Base-by-base conservation (phyloP, 2,113 vertebrate genomes). In the Gobiocypris rarus region DNA sequence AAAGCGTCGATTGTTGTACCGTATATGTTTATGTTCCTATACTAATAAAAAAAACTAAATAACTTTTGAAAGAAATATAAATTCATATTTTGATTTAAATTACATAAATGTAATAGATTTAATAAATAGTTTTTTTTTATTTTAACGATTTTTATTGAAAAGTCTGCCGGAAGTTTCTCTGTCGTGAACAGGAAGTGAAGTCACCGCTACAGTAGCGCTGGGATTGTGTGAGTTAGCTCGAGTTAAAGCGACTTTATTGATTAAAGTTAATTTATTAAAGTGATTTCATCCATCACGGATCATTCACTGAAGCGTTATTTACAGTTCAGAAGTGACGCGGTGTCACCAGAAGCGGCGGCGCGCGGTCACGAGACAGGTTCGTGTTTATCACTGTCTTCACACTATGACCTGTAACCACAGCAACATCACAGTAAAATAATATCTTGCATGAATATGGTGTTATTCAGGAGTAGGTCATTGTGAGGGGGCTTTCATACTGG, bases 171-270 rank as follows among this genome's bases (percentile, higher is more conserved):
- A 78, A 61, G 34, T 45, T 10, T 13, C 19, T 70, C 38, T 2
- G 67, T 9, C 5, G 34, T 26, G 22, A 9, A 26, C 19, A 17
- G 78, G 78, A 81, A 67, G 43, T 81, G 78, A 67, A 3, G 61
- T 81, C 15, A 65, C 2, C 43, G 24, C 43, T n/a, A 34, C 26
- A 13, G 26, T n/a, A n/a, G 4, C 9, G 5, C 43, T 10, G 75
- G n/a, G 38, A 8, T 65, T 28, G 59, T n/a, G 24, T 28, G 61
- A 22, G 61, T 48, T 50, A 81, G 78, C 43, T 14, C 17, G 38
- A 22, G 38, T 22, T 63, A n/a, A 79, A 63, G 34, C 38, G 76
- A 79, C 14, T 63, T 79, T 79, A 28, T 65, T 34, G 41, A 50
- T 67, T n/a, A 67, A 65, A 81, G 26, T 67, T 81, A 0, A 67